Conservation (phyloP, 2,888 invertebrate genomes). For the Holacanthella duospinosa region DNA sequence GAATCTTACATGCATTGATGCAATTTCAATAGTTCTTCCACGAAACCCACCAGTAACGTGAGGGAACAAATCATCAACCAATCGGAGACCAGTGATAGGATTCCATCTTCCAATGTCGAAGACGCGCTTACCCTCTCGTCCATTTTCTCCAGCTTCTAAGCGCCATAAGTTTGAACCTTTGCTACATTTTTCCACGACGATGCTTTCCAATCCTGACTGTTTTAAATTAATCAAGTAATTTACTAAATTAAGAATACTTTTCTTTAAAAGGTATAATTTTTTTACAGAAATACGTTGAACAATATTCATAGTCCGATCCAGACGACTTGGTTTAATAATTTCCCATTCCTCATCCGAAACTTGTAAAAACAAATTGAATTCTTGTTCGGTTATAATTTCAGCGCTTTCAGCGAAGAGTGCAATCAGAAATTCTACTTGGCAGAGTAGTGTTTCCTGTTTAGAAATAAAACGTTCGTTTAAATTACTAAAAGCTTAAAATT, state of each 20-base stretch:
- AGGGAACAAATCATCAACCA: slow-evolving; percentile 60
- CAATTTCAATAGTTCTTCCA: slow-evolving; percentile 58
- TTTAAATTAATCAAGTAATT: no score
- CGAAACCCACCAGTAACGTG: slow-evolving; percentile 69
- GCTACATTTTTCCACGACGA: slow-evolving; percentile 20
- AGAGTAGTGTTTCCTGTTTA: slow-evolving; percentile 53
- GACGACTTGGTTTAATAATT: slow-evolving; percentile 59
- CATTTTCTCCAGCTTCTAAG: slow-evolving; percentile 31
- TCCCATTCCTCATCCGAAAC: slow-evolving; percentile 72
- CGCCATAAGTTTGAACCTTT: slow-evolving; percentile 25
- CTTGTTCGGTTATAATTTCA: slow-evolving; percentile 57
- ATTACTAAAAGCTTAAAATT: no score
- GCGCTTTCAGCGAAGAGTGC: slow-evolving; percentile 57
- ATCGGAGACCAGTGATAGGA: slow-evolving; percentile 18
- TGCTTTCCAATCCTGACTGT: not conserved
- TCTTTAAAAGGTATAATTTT: not conserved
- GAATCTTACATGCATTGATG: slow-evolving; percentile 62
- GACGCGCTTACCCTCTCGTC: slow-evolving; percentile 26
- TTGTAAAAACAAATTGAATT: slow-evolving; percentile 59
- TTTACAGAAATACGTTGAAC: not conserved
- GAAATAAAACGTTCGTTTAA: not conserved
- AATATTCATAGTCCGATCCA: slow-evolving; percentile 18
- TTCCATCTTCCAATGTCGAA: slow-evolving; percentile 32
- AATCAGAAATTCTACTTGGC: slow-evolving; percentile 58
- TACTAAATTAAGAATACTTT: not conserved